Evolutionary conservation across 2,888 invertebrate genomes (phyloP), one percentile per base, ranked within the genome.

Genomic region (Tenthredo scrophulariae): DNA sequence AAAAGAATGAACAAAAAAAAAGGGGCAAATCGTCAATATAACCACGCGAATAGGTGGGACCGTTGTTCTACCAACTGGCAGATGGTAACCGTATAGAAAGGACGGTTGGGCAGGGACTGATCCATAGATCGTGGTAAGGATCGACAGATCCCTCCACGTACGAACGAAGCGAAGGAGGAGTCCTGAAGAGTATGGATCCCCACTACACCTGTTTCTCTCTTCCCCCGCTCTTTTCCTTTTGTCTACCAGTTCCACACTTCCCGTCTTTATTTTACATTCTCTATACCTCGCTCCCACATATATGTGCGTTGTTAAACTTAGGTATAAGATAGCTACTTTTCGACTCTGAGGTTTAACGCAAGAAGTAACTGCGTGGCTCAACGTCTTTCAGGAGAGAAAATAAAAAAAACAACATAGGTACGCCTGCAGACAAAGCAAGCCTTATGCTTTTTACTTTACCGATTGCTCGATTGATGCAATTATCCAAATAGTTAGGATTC

Each of bases 61-160:
- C 74, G 74, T 74, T 46, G 40, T 74, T 74, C 13, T 26, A 77
- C 29, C 54, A 40, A 77, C 77, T 50, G 50, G 50, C 84, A 72
- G 72, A 70, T 84, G 84, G 84, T 67, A 84, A 67, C 70, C 67
- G 84, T 54, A 43, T 43, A 50, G 88, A 87, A 88, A 88, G 87
- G 89, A 88, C 90, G 89, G 89, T 86, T 88, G 88, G 88, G 88
- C 86, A 86, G 85, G 87, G 90, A 91, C 91, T 91, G 91, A 91
- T 89, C 89, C 87, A 88, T 87, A 88, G 88, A 89, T 88, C 90
- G 89, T 84, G 86, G 37, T 82, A 86, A 87, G 86, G 85, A 87
- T 86, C 88, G 88, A 85, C 86, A 80, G 87, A 88, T 87, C 87
- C 82, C 86, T 87, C 80, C 80, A 80, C 77, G 50, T 77, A 58